Percentiles rank a stretch among this genome's conserved stretches.
These are phyloP conservation scores for Anisognathus igniventris DNA, from an alignment of 2,797 vertebrate genomes.

Conservation along the genomic window DNA sequence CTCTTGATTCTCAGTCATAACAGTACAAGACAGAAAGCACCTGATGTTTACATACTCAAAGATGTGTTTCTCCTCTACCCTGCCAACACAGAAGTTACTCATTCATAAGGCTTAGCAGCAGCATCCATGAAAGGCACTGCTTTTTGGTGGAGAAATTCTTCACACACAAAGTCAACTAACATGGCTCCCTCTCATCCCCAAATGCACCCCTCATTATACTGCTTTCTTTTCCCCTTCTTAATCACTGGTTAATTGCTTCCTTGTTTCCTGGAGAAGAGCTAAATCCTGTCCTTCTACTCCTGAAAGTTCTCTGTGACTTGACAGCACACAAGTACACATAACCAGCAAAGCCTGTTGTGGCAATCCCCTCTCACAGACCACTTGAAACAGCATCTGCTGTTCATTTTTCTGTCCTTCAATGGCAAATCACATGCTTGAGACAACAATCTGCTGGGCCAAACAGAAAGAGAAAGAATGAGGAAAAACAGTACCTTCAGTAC, in stretches of 20 bases:
- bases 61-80: background rate
- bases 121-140: background rate
- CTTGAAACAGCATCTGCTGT: background rate
- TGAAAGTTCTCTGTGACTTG: background rate
- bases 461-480: background rate
- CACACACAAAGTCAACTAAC: background rate
- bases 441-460: background rate
- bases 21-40: conserved; percentile 8
- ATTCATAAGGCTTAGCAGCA: background rate
- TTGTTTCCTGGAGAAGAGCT: background rate
- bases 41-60: background rate
- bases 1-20: background rate
- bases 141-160: background rate
- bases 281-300: background rate
- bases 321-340: background rate
- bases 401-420: background rate
- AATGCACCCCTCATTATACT: no score
- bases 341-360: background rate
- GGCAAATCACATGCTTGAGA: background rate
- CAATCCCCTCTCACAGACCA: background rate
- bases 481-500: background rate
- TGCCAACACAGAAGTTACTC: background rate
- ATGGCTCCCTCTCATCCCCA: background rate
- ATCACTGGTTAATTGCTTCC: background rate
- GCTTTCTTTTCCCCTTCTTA: background rate